Conservation (phyloP, 2,888 invertebrate species). For the Agrypnus murinus region DNA sequence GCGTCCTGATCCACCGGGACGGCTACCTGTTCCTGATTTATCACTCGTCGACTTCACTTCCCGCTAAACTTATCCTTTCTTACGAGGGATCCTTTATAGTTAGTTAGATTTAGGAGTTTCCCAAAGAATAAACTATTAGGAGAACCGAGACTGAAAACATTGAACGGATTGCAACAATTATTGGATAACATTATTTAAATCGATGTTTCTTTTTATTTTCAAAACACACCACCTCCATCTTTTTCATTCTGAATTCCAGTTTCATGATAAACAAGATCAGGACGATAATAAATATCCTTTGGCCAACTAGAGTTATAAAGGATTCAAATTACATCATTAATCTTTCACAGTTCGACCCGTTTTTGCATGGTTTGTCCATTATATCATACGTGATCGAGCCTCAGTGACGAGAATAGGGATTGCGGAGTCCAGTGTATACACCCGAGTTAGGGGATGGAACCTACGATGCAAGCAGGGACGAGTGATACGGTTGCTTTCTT, state of each 20-base stretch:
- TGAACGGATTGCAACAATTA: constrained; percentile 56
- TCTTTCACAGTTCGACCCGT: constrained; percentile 67
- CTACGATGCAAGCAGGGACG: constrained; percentile 62
- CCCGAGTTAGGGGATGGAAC: constrained; percentile 49
- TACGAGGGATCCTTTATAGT: constrained; percentile 70
- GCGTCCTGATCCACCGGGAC: constrained; percentile 68
- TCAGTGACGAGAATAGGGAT: constrained; percentile 50
- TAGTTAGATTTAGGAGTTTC: constrained; percentile 69
- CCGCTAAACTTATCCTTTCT: constrained; percentile 68
- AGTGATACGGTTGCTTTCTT: constrained; percentile 67
- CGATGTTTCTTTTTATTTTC: constrained; percentile 5
- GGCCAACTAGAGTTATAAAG: constrained; percentile 61
- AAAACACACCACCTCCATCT: constrained; percentile 8
- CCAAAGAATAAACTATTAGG: constrained; percentile 68
- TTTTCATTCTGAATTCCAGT: constrained; percentile 16
- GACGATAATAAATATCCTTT: constrained; percentile 44
- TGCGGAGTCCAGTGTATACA: constrained; percentile 41
- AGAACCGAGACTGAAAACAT: constrained; percentile 54
- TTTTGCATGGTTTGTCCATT: constrained; percentile 70
- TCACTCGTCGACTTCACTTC: constrained; percentile 70
- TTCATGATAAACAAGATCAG: constrained; percentile 43
- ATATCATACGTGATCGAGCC: constrained; percentile 67
- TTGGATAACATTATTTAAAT: constrained; percentile 8
- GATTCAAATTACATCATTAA: constrained; percentile 70
- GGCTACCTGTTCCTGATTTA: constrained; percentile 71